Evolutionary conservation across 2,797 vertebrate genomes (phyloP), one percentile per base, ranked within the genome.

Genomic region (Malacoctenus gilli): DNA sequence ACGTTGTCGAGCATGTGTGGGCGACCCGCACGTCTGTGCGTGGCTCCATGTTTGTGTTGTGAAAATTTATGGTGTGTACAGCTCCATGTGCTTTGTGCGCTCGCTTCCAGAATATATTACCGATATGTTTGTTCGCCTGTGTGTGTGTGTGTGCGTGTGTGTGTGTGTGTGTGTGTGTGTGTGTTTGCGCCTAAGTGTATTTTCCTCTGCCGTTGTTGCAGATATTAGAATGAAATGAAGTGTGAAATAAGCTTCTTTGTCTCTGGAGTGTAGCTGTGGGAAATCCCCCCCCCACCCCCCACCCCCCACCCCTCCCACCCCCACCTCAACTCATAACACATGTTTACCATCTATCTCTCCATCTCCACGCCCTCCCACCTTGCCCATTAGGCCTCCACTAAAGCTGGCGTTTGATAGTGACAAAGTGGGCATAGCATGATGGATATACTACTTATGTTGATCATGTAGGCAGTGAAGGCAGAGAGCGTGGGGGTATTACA

Each of bases 241-340:
- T 89, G 90, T 92, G 90, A 92, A 93, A 93, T 92, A 91, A 91
- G 89, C 87, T 91, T 82, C 84, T 87, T 85, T 84, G 89, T 91
- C 84, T 86, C 87, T 86, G 88, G 85, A 85, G 85, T 76, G 72
- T 69, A 77, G 83, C 87, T 81, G 87, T 84, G 84, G 80, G 82
- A 85, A 85, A 88, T 89, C 84, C 87, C 78, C 85, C 87, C 79
- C n/a, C n/a, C n/a, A n/a, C n/a, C n/a, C n/a, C n/a, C n/a, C n/a
- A n/a, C n/a, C n/a, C n/a, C n/a, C n/a, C n/a, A n/a, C n/a, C n/a
- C n/a, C n/a, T n/a, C n/a, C n/a, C n/a, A n/a, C n/a, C n/a, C n/a
- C n/a, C n/a, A n/a, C 80, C 53, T 77, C 82, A 55, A 50, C 82
- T 82, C 76, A 84, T 84, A 82, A 76, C 84, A 80, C 65, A 59